A percentile compares a stretch with the other conserved stretches of the same genome.
Conservation (phyloP, 2,797 vertebrate genomes). For the Synaphobranchus kaupii region DNA sequence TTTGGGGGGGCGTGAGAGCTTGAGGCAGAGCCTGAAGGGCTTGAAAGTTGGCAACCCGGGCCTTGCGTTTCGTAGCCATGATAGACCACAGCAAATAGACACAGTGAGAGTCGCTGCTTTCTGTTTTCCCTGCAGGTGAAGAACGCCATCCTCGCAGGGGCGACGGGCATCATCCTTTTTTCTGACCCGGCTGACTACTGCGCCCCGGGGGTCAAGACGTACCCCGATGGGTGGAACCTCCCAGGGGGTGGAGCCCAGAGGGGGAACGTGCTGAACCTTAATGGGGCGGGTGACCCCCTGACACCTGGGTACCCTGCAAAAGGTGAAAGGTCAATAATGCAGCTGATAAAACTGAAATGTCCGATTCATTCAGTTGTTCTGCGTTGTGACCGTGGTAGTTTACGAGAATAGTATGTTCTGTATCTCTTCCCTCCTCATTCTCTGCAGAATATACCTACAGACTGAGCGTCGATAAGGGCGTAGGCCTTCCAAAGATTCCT, state of each 20-base stretch:
- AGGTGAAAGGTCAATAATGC: conserved; percentile 66
- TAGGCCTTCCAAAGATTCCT: conserved; percentile 88
- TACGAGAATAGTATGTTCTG: background rate
- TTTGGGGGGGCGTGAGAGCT: no score
- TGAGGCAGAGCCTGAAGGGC: no score
- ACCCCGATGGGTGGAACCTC: conserved; percentile 92
- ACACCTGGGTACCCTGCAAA: conserved; percentile 96
- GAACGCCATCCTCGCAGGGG: conserved; percentile 87
- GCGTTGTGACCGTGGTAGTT: background rate
- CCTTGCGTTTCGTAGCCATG: background rate
- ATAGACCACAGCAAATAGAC: background rate
- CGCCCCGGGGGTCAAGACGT: conserved; percentile 76
- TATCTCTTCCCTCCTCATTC: conserved; percentile 34
- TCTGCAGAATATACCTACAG: conserved; percentile 84
- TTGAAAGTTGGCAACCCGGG: no score
- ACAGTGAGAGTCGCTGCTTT: background rate
- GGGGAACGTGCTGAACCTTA: conserved; percentile 90
- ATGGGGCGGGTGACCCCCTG: conserved; percentile 92
- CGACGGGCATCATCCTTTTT: conserved; percentile 87
- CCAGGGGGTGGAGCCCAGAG: conserved; percentile 87
- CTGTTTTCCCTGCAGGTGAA: conserved; percentile 76
- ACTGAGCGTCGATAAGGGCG: conserved; percentile 65
- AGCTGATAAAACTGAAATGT: background rate
- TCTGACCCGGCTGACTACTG: conserved; percentile 93
- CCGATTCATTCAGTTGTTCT: background rate